Evolutionary conservation across 1,140 invertebrate species (phyloP).

Genomic region (Drosophila mojavensis): DNA sequence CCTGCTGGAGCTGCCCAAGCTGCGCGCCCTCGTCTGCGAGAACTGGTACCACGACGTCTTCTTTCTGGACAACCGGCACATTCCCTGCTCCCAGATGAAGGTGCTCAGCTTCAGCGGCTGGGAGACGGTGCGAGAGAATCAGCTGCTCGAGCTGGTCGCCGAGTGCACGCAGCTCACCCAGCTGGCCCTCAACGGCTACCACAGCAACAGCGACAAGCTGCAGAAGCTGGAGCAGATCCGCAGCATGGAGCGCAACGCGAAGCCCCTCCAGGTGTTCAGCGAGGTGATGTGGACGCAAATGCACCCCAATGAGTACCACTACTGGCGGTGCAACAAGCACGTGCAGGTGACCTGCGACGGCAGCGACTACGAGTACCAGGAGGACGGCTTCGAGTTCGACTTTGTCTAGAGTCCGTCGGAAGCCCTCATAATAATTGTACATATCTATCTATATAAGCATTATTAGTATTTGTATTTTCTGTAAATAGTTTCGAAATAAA

Average conservation of each 20-base stretch:
- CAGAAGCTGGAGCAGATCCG: conserved; percentile 54
- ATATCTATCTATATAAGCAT: conserved; percentile 24
- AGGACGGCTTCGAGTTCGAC: conserved; percentile 71
- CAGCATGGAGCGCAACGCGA: conserved; percentile 37
- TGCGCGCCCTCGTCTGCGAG: conserved; percentile 56
- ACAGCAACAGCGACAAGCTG: conserved; percentile 60
- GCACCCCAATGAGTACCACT: conserved; percentile 43
- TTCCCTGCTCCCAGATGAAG: conserved; percentile 68
- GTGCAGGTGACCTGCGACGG: conserved; percentile 66
- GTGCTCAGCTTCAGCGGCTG: conserved; percentile 68
- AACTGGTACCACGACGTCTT: conserved; percentile 70
- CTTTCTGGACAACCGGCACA: conserved; percentile 61
- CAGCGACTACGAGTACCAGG: conserved; percentile 62
- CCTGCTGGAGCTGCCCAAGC: conserved; percentile 63
- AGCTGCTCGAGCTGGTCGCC: conserved; percentile 56
- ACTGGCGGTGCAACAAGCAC: conserved; percentile 53
- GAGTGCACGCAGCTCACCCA: conserved; percentile 54
- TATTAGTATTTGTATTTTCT: conserved; percentile 12
- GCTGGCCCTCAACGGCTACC: conserved; percentile 56
- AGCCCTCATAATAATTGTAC: conserved; percentile 35
- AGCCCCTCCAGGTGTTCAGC: conserved; percentile 57
- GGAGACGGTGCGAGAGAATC: conserved; percentile 56
- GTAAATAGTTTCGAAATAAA: conserved; percentile 41
- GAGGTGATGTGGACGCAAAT: conserved; percentile 62
- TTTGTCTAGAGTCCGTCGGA: conserved; percentile 37